Percentiles rank a stretch among this genome's conserved stretches.
Evolutionary conservation across 2,113 vertebrate genomes (phyloP).

Genomic region (Monarcha castaneiventris): DNA sequence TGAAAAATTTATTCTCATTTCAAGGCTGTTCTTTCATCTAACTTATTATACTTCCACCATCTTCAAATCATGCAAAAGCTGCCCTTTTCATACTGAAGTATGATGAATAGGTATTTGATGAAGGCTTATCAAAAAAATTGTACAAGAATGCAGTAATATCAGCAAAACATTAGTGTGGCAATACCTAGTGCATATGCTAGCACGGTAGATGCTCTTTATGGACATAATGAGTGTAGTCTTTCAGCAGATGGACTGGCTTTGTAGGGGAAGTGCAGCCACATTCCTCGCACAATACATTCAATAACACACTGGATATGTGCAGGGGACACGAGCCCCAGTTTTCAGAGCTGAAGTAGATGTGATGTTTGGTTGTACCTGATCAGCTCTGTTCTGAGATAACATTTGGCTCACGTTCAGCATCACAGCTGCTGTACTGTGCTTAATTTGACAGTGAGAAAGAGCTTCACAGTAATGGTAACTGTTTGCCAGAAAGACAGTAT

Average conservation of each 20-base stretch:
- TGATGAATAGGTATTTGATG: constrained; percentile 14
- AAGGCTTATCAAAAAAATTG: neutral
- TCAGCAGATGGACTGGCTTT: neutral
- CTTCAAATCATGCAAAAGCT: neutral
- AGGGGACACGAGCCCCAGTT: too few species aligned
- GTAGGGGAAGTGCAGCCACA: neutral
- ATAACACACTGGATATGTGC: rapidly evolving
- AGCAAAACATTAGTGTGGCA: neutral
- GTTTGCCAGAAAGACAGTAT: neutral
- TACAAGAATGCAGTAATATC: neutral
- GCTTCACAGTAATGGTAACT: neutral
- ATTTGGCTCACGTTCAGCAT: neutral
- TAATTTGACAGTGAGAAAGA: neutral
- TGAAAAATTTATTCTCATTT: neutral
- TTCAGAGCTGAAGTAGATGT: neutral
- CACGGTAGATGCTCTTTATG: neutral
- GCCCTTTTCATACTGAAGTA: neutral
- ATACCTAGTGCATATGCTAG: neutral
- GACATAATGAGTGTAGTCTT: neutral
- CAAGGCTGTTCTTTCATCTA: constrained; percentile 11
- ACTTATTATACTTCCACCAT: neutral
- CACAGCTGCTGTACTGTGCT: neutral
- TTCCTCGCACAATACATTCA: neutral
- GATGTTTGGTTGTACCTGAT: neutral
- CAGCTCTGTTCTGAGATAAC: neutral